Conservation (phyloP, 2,888 invertebrate species). For the Cetonia aurata region DNA sequence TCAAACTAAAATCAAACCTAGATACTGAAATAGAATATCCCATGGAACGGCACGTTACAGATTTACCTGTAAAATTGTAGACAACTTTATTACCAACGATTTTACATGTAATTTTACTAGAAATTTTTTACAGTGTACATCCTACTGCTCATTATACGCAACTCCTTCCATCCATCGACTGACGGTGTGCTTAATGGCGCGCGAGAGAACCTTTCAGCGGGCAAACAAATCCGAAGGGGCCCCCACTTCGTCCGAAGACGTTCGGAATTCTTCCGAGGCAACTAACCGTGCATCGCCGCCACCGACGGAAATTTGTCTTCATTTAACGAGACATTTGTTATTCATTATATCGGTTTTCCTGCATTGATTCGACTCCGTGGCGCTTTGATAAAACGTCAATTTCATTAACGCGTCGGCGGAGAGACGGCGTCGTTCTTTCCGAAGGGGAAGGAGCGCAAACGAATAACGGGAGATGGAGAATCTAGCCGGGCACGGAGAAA, state of each 20-base stretch:
- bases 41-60: too few relatives aligned
- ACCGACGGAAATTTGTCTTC: constrained; percentile 59
- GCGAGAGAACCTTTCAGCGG: constrained; percentile 28
- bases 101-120: too few relatives aligned
- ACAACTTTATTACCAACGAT: too few relatives aligned
- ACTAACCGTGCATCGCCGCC: constrained; percentile 24
- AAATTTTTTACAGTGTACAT: too few relatives aligned
- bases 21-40: too few relatives aligned
- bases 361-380: constrained; percentile 43
- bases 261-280: constrained; percentile 27
- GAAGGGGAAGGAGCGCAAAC: background rate
- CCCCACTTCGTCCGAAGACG: constrained; percentile 17
- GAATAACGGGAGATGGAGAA: background rate
- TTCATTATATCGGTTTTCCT: constrained; percentile 63
- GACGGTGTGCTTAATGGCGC: constrained; percentile 29
- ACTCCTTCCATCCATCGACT: constrained; percentile 3
- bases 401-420: constrained; percentile 48
- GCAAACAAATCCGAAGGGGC: constrained; percentile 16
- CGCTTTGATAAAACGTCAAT: constrained; percentile 44
- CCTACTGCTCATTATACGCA: too few relatives aligned
- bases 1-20: too few relatives aligned
- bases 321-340: constrained; percentile 64
- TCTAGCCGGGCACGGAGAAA: constrained; percentile 19
- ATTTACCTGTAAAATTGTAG: too few relatives aligned
- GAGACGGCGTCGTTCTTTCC: background rate